These are phyloP conservation scores for Leptodactylus fallax DNA, from an alignment of 2,797 vertebrate species.

Conservation along the genomic window DNA sequence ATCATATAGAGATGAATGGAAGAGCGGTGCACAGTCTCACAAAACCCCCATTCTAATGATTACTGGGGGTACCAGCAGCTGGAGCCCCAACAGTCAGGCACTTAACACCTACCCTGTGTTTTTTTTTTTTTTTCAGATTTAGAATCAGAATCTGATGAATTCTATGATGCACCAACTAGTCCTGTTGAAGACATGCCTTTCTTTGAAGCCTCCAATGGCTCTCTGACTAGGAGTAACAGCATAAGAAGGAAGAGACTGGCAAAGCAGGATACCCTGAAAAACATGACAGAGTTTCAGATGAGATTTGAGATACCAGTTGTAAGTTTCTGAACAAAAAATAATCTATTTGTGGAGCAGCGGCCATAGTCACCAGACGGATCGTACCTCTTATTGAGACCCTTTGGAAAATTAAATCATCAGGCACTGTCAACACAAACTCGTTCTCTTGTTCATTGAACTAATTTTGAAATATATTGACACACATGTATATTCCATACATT, in stretches of 20 bases:
- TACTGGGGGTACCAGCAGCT: too few relatives aligned
- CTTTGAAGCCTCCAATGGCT: slow-evolving; percentile 78
- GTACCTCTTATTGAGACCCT: not conserved
- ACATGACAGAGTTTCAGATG: slow-evolving; percentile 87
- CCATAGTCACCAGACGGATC: too few relatives aligned
- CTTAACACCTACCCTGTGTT: not conserved
- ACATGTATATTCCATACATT: not conserved
- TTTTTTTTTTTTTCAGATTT: slow-evolving; percentile 61
- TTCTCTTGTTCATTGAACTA: not conserved
- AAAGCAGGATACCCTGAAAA: slow-evolving; percentile 84
- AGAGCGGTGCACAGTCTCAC: too few relatives aligned
- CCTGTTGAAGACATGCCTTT: slow-evolving; percentile 83
- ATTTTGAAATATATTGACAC: not conserved
- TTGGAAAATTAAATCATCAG: not conserved
- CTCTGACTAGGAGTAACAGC: slow-evolving; percentile 68
- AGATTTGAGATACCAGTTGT: slow-evolving; percentile 93
- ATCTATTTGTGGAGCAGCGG: not conserved
- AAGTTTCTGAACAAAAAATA: slow-evolving; percentile 45
- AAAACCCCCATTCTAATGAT: too few relatives aligned
- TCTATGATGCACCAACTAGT: slow-evolving; percentile 91
- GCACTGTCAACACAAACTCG: not conserved
- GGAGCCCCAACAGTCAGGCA: too few relatives aligned
- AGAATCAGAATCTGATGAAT: slow-evolving; percentile 93
- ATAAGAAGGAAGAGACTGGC: slow-evolving; percentile 72
- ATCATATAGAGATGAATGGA: too few relatives aligned